phyloP scores from a whole-genome alignment of 2,797 vertebrate genomes.

The Tokudaia muenninki region DNA sequence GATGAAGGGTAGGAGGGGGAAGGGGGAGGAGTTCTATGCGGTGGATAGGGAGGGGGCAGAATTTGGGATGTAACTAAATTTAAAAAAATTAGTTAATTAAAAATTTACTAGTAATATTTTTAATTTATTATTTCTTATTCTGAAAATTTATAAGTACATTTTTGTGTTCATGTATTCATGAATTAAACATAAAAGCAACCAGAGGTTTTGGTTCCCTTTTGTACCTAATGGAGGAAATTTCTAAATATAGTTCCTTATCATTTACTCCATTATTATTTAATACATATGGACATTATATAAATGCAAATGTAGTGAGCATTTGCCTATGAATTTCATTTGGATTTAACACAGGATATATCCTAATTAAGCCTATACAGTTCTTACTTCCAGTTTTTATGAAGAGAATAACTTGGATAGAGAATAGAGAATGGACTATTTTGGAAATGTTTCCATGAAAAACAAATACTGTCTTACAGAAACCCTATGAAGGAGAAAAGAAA shows the following conservation, averaged over 20 bases:
- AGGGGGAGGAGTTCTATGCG: neutral
- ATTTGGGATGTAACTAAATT: neutral
- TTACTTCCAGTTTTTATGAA: neutral
- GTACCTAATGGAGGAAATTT: conserved; percentile 9
- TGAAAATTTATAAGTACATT: conserved; percentile 3
- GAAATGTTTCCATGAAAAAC: neutral
- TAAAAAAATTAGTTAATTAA: neutral
- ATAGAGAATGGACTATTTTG: neutral
- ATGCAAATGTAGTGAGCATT: neutral
- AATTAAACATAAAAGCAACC: conserved; percentile 60
- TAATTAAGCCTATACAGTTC: neutral
- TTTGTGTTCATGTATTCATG: conserved; percentile 46
- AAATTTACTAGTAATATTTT: neutral
- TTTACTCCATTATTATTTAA: conserved; percentile 44
- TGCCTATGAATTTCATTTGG: neutral
- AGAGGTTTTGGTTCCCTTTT: neutral
- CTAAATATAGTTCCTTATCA: neutral
- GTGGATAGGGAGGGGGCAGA: neutral
- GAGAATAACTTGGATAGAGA: neutral
- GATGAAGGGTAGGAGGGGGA: neutral
- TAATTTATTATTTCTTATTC: neutral
- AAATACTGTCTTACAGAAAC: neutral
- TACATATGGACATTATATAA: conserved; percentile 18
- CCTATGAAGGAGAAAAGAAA: neutral
- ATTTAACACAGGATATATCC: neutral